Percentiles rank a stretch among this genome's conserved stretches.
Conservation (phyloP, 1,140 invertebrate genomes). For the Pararge aegeria region DNA sequence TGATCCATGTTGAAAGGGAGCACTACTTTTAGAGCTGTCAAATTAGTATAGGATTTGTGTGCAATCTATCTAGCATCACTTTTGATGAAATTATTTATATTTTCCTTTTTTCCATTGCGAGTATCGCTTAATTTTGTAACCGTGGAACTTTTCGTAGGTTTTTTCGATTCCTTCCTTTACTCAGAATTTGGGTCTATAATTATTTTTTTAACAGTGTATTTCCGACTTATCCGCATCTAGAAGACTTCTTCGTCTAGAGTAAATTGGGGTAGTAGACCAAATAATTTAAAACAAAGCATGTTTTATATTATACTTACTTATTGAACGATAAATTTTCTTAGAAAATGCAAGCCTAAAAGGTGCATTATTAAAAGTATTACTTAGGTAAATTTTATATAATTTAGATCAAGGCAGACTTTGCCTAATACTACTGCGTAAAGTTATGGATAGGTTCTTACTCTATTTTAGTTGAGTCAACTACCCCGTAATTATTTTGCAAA, state of each 20-base stretch:
- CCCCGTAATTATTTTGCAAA: not conserved
- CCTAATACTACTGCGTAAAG: too few species aligned
- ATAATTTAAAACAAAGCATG: too few species aligned
- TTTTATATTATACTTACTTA: too few species aligned
- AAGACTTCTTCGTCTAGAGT: not conserved
- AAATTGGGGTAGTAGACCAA: too few species aligned
- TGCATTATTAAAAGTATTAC: too few species aligned
- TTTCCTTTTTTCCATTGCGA: constrained; percentile 6
- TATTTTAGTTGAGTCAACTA: not conserved
- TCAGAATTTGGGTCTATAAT: not conserved
- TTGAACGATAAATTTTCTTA: too few species aligned
- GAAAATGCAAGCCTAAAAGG: too few species aligned
- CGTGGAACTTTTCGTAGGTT: not conserved
- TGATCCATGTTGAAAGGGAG: too few species aligned
- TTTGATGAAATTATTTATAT: constrained; percentile 11
- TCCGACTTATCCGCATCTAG: not conserved
- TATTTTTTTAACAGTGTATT: not conserved
- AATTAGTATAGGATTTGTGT: too few species aligned
- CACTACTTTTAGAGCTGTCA: too few species aligned
- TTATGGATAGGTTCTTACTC: too few species aligned
- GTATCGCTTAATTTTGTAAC: not conserved
- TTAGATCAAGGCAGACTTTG: not conserved
- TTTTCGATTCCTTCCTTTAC: constrained; percentile 6
- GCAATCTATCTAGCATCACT: not conserved
- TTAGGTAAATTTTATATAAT: too few species aligned